Percentiles rank a stretch among this genome's conserved stretches.
phyloP scores from a whole-genome alignment of 2,113 vertebrate genomes.

The Myodes glareolus region DNA sequence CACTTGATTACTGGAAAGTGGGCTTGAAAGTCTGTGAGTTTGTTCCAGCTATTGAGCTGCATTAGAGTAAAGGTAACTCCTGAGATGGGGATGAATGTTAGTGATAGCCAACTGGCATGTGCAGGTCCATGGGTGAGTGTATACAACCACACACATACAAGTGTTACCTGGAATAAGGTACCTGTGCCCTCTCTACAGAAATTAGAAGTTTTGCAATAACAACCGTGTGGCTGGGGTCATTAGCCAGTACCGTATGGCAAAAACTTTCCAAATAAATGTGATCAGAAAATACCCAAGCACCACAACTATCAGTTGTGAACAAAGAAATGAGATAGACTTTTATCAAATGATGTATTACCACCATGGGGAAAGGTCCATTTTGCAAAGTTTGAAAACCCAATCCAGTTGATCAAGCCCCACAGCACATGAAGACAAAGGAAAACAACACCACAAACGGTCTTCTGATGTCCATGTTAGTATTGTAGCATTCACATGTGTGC shows the following conservation, averaged over 20 bases:
- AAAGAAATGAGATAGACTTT: background rate
- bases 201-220: background rate
- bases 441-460: background rate
- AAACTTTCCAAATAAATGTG: background rate
- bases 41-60: background rate
- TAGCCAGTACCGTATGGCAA: background rate
- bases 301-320: background rate
- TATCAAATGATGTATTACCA: background rate
- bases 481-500: background rate
- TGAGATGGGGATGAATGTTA: background rate
- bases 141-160: background rate
- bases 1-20: slow-evolving; percentile 36
- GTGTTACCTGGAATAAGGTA: background rate
- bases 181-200: background rate
- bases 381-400: background rate
- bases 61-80: slow-evolving; percentile 30
- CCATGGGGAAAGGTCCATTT: background rate
- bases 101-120: background rate
- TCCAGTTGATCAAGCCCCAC: too few species aligned
- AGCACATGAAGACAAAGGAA: background rate
- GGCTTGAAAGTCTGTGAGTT: slow-evolving; percentile 3
- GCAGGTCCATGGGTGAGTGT: background rate
- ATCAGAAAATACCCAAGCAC: background rate
- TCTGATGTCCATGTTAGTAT: background rate
- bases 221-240: background rate